phyloP scores from a whole-genome alignment of 2,113 vertebrate species.

The Globicephala melas region DNA sequence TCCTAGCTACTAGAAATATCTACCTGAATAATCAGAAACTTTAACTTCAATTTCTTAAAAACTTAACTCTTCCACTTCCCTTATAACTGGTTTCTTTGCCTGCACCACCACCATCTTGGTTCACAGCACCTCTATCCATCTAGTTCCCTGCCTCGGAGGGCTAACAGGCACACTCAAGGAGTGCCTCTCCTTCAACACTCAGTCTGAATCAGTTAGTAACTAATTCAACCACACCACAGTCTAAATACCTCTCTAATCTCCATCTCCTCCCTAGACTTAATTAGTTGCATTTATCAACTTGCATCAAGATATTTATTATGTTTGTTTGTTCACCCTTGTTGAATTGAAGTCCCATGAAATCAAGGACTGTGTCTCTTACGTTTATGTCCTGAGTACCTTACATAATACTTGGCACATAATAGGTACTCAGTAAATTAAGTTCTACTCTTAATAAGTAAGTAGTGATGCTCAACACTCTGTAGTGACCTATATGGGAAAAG shows the following conservation, averaged over 20 bases:
- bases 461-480: neutral
- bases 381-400: neutral
- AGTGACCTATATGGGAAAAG: neutral
- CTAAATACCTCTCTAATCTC: neutral
- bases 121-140: accelerated
- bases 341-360: neutral
- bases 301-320: neutral
- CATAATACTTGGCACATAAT: neutral
- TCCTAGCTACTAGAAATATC: neutral
- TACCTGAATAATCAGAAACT: neutral
- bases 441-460: neutral
- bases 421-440: neutral
- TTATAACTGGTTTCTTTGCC: neutral
- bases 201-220: neutral
- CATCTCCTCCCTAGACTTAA: neutral
- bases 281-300: neutral
- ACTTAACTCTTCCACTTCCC: neutral
- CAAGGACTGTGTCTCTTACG: neutral
- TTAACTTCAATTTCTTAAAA: conserved; percentile 13
- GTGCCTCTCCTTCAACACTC: neutral
- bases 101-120: neutral
- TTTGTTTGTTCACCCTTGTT: neutral
- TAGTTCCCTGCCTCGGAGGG: accelerated
- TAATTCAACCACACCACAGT: neutral
- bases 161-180: neutral